Base-by-base conservation (phyloP, 2,888 invertebrate species). In the Phania funesta region DNA sequence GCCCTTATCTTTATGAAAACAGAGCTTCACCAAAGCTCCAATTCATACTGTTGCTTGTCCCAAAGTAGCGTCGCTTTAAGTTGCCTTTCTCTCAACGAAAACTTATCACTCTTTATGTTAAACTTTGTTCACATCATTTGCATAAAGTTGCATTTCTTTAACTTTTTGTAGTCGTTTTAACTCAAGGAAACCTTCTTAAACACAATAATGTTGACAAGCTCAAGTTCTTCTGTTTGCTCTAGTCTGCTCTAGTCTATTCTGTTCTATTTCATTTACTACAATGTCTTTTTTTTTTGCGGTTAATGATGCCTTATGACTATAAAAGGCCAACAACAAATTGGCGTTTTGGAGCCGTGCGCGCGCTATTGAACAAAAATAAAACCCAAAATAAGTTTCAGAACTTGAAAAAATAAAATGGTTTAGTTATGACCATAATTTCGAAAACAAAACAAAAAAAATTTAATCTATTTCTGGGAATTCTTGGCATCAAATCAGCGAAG, bases 301-400 rank as follows among this genome's bases (percentile, higher is more conserved):
- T 81, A 81, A 81, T 81, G 81, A 81, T 77, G 76, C 71, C 81
- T 81, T 67, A 73, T 77, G 65, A 73, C 81, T 76, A 81, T 81
- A 81, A 81, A 81, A 81, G 81, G 76, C 76, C 76, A 81, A 62
- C 73, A 73, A 81, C 81, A 76, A 81, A 81, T 77, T 81, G 76
- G 67, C 71, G 46, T 68, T n/a, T n/a, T n/a, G n/a, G n/a, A n/a
- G n/a, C n/a, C n/a, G n/a, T n/a, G 52, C 2, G 6, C 3, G 13
- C 20, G 13, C 20, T 16, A 56, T 44, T 29, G n/a, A 20, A 38
- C 11, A 11, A 1, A 26, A 52, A 52, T 52, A 6, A 22, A 52
- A 26, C 26, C 16, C 26, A 26, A 26, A 46, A n/a, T n/a, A n/a
- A n/a, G n/a, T 8, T 7, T 44, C 16, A 46, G 24, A 62, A n/a